Percentiles rank a stretch among this genome's conserved stretches.
Conservation (phyloP, 2,113 vertebrate genomes). For the Poeciliopsis prolifica region DNA sequence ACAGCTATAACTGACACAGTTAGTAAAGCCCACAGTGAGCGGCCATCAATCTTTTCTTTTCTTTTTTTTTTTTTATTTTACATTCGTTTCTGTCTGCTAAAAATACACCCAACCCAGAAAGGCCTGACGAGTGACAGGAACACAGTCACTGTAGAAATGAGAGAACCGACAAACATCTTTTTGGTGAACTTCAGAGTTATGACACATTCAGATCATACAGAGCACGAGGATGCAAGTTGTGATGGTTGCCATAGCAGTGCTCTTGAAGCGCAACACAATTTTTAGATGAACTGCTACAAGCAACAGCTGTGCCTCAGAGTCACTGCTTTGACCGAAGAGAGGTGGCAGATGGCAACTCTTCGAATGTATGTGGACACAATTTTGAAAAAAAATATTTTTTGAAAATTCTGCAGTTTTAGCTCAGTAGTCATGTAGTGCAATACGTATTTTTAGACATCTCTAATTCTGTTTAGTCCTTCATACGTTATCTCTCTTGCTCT, state of each 20-base stretch:
- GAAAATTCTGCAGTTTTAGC: background rate
- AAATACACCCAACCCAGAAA: conserved; percentile 37
- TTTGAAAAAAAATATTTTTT: conserved; percentile 1
- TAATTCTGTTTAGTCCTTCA: background rate
- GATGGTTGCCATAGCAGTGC: conserved; percentile 69
- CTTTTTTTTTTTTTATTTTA: background rate
- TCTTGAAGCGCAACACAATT: conserved; percentile 61
- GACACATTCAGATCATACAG: conserved; percentile 20
- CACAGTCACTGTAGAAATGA: background rate
- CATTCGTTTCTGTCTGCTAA: conserved; percentile 13
- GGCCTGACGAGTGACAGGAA: conserved; percentile 34
- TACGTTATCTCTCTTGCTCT: background rate
- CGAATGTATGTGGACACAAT: conserved; percentile 13
- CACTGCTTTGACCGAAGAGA: conserved; percentile 41
- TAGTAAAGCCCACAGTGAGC: conserved; percentile 38
- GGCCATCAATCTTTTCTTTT: conserved; percentile 13
- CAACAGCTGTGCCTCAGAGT: conserved; percentile 31
- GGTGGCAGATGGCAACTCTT: conserved; percentile 12
- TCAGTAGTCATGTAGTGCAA: background rate
- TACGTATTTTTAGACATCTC: background rate
- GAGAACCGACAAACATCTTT: conserved; percentile 45
- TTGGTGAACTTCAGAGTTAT: conserved; percentile 29
- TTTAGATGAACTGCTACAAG: conserved; percentile 47
- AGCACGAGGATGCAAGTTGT: conserved; percentile 34
- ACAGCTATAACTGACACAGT: conserved; percentile 42